Percentiles rank a stretch among this genome's conserved stretches.
phyloP scores from a whole-genome alignment of 2,888 invertebrate genomes.

The Papilio gigon region DNA sequence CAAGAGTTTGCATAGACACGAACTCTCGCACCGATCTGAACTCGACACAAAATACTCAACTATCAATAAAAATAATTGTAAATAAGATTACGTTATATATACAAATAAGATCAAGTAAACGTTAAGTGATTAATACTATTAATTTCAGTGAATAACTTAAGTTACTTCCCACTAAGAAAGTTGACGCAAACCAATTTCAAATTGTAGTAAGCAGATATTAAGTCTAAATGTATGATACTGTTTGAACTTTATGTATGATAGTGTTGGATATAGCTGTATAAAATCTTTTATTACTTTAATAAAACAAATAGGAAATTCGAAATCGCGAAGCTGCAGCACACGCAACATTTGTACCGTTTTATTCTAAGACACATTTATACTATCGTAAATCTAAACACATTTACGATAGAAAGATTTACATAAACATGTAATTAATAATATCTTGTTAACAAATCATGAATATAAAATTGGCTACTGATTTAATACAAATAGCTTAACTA shows the following conservation, averaged over 20 bases:
- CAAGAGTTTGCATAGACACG: slow-evolving; percentile 37
- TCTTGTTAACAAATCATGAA: background rate
- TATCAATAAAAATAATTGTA: background rate
- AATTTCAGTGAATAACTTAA: no score
- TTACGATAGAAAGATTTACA: slow-evolving; percentile 12
- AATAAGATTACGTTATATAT: background rate
- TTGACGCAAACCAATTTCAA: no score
- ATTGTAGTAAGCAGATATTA: no score
- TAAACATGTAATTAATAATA: slow-evolving; percentile 18
- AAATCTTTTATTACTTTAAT: background rate
- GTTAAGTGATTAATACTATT: no score
- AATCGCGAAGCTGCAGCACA: background rate
- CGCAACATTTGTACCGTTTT: background rate
- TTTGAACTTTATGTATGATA: no score
- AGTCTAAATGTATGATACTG: no score
- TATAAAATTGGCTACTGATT: slow-evolving; percentile 15
- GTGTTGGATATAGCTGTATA: no score
- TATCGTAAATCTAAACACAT: background rate
- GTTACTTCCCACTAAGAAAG: no score
- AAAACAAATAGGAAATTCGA: background rate
- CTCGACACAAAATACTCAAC: slow-evolving; percentile 18
- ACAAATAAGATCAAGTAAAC: background rate
- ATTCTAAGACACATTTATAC: background rate
- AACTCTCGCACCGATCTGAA: slow-evolving; percentile 34
- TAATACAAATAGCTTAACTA: slow-evolving; percentile 23